Evolutionary conservation across 1,140 invertebrate species (phyloP), one percentile per base, ranked within the genome.

Genomic region (Araneus ventricosus): DNA sequence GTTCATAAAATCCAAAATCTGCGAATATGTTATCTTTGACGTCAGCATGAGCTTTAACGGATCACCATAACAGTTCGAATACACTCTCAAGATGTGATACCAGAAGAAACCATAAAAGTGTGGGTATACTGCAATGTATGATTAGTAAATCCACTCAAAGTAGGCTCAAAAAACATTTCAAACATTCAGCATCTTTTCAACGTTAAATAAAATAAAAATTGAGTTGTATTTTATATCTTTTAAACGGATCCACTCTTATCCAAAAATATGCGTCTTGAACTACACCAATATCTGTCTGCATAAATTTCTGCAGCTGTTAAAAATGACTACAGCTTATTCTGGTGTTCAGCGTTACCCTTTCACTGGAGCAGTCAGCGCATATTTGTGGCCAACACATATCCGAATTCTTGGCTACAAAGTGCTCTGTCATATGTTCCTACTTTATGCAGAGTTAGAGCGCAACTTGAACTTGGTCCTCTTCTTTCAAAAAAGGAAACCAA

Each of bases 401-500:
- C 30, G 70, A 75, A 75, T 75, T 75, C 70, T 37, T 37, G 34
- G 30, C 70, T 67, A 75, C 70, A 75, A 75, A 75, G 70, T 75
- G 30, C 70, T 75, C 70, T 75, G 70, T 75, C 70, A 75, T 37
- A 34, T 37, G 70, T 34, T 37, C 30, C 30, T 75, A 75, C 30
- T 75, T 75, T 37, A 75, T 75, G 70, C 70, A 75, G 70, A 75
- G 70, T 34, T 75, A 75, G 27, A 75, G 17, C 30, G 70, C 70
- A 75, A 75, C 70, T 75, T 75, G 70, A 75, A 75, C 70, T 57
- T 14, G 27, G 45, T 86, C 52, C 27, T 59, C 45, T 27, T 59
- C 45, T 86, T 59, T 86, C 84, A 61, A 86, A 52, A 17, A 86
- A 86, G 84, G 30, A 57, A 86, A 57, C 45, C 84, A 86, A 57